These are phyloP conservation scores for Rhynchonema sp. DNA, from an alignment of 2,888 invertebrate species.

Conservation along the genomic window DNA sequence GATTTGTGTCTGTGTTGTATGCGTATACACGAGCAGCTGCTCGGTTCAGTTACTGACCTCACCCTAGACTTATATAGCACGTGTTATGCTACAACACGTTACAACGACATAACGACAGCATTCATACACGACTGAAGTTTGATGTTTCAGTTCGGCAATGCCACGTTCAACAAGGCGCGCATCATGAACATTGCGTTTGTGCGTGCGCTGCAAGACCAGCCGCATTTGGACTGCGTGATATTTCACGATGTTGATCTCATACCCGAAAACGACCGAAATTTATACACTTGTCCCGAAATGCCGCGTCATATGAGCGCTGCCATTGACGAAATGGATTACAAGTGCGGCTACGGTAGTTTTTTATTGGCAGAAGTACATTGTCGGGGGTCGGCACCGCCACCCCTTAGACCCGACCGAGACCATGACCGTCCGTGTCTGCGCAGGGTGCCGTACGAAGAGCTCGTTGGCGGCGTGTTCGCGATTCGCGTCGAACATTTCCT, in stretches of 20 bases:
- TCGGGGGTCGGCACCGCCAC: too few species aligned
- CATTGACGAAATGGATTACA: conserved; percentile 12
- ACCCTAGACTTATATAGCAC: too few species aligned
- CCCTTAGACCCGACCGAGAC: too few species aligned
- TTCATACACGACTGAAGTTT: too few species aligned
- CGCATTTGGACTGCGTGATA: conserved; percentile 16
- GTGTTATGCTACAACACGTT: too few species aligned
- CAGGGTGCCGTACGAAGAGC: conserved; percentile 30
- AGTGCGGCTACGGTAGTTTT: too few species aligned
- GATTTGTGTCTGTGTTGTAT: too few species aligned
- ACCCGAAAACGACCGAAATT: conserved; percentile 11
- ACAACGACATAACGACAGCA: too few species aligned
- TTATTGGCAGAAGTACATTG: too few species aligned
- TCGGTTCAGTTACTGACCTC: too few species aligned
- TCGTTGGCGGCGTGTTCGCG: conserved; percentile 34
- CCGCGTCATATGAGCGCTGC: conserved; percentile 12
- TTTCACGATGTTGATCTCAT: conserved; percentile 28
- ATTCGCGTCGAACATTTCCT: conserved; percentile 30
- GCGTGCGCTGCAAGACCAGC: conserved; percentile 14
- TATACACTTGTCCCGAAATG: conserved; percentile 12
- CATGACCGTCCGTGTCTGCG: too few species aligned
- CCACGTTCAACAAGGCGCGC: conserved; percentile 29
- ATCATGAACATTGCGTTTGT: conserved; percentile 29
- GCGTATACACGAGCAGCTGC: too few species aligned
- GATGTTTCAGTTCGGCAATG: conserved; percentile 25